Evolutionary conservation across 2,797 vertebrate species (phyloP).

Genomic region (Eupleurogrammus muticus): DNA sequence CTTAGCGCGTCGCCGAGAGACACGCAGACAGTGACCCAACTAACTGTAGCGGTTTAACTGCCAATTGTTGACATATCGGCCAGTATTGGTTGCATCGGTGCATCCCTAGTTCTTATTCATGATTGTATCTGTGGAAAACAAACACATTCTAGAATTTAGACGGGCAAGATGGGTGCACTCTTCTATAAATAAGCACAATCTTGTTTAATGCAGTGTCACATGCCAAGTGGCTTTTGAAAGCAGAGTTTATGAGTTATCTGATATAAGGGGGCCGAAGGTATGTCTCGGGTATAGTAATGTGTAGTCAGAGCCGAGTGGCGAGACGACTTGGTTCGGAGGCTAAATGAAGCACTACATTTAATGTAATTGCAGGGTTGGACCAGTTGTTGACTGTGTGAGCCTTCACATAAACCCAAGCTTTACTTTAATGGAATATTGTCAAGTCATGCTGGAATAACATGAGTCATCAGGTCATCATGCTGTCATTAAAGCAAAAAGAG

Average conservation of each 20-base stretch:
- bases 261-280: not conserved
- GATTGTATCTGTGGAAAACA: not conserved
- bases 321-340: not conserved
- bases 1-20: no score
- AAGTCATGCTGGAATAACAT: no score
- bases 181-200: not conserved
- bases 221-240: not conserved
- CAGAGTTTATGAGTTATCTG: not conserved
- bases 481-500: no score
- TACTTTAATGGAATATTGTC: not conserved
- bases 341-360: constrained; percentile 24
- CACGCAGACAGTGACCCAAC: no score
- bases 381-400: not conserved
- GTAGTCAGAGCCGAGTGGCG: not conserved
- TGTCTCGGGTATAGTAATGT: not conserved
- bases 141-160: not conserved
- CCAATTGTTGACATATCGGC: no score
- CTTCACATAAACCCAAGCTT: not conserved
- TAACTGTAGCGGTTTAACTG: no score
- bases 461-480: no score
- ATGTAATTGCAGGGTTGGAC: constrained; percentile 14
- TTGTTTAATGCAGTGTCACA: not conserved
- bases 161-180: not conserved
- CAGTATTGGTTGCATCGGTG: no score
- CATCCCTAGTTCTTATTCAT: not conserved